Evolutionary conservation across 2,888 invertebrate species (phyloP).

Genomic region (Theretra japonica): DNA sequence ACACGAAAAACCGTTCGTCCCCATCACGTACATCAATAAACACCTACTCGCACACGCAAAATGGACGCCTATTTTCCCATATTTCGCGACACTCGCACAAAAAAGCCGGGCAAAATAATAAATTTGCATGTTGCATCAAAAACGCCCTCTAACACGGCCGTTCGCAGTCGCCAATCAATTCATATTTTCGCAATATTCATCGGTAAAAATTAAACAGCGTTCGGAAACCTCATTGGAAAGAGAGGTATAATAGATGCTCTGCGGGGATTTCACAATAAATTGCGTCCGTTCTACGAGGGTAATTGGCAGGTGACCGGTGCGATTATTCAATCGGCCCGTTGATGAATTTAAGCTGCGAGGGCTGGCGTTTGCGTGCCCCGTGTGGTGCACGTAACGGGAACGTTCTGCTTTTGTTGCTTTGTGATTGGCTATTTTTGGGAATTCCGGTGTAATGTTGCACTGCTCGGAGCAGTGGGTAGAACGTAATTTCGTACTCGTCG

Average conservation of each 20-base stretch:
- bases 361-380: conserved; percentile 23
- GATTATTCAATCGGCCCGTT: conserved; percentile 63
- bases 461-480: background rate
- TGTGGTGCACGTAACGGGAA: background rate
- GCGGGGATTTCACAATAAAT: conserved; percentile 58
- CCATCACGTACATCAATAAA: background rate
- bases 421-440: conserved; percentile 25
- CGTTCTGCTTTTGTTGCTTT: conserved; percentile 17
- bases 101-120: conserved; percentile 4
- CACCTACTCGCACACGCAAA: conserved; percentile 6
- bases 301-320: conserved; percentile 65
- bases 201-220: conserved; percentile 32
- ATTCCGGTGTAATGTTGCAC: background rate
- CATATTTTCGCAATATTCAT: conserved; percentile 27
- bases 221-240: conserved; percentile 50
- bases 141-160: background rate
- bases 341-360: conserved; percentile 57
- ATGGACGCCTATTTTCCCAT: background rate
- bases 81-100: background rate
- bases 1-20: background rate
- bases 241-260: conserved; percentile 57
- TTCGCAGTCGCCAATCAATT: background rate
- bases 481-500: too few species aligned
- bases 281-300: conserved; percentile 51
- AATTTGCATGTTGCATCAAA: conserved; percentile 18